These are phyloP conservation scores for Haemorhous mexicanus DNA, from an alignment of 2,113 vertebrate species.

Conservation along the genomic window DNA sequence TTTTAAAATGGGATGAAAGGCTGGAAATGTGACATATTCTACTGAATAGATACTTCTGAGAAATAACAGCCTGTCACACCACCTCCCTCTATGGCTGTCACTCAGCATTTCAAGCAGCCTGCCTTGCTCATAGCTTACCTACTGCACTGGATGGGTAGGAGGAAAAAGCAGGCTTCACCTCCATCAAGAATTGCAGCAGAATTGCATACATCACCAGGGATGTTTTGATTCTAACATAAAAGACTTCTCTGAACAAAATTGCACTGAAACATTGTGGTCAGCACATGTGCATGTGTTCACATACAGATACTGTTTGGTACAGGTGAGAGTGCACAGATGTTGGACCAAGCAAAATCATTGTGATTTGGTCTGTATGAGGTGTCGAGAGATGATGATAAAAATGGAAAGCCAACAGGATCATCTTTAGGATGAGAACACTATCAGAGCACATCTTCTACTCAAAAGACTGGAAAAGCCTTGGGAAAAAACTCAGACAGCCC, in stretches of 20 bases:
- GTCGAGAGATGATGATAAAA: not conserved
- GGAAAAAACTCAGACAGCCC: not conserved
- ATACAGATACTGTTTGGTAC: not conserved
- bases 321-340: not conserved
- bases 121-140: not conserved
- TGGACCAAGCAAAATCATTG: not conserved
- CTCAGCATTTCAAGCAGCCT: conserved; percentile 5
- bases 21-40: conserved; percentile 15
- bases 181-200: not conserved
- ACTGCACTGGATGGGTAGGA: not conserved
- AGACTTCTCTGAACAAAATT: not conserved
- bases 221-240: not conserved
- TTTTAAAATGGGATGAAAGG: not conserved
- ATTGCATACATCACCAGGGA: not conserved
- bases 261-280: not conserved
- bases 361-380: not conserved
- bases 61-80: conserved; percentile 44
- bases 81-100: conserved; percentile 19
- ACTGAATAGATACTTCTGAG: conserved; percentile 4
- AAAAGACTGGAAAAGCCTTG: not conserved
- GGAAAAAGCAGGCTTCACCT: not conserved
- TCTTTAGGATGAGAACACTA: not conserved
- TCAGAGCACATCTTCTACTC: not conserved
- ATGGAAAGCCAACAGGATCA: not conserved
- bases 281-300: rapidly evolving